Base-by-base conservation (phyloP, 2,797 vertebrate genomes). In the Columba guinea region DNA sequence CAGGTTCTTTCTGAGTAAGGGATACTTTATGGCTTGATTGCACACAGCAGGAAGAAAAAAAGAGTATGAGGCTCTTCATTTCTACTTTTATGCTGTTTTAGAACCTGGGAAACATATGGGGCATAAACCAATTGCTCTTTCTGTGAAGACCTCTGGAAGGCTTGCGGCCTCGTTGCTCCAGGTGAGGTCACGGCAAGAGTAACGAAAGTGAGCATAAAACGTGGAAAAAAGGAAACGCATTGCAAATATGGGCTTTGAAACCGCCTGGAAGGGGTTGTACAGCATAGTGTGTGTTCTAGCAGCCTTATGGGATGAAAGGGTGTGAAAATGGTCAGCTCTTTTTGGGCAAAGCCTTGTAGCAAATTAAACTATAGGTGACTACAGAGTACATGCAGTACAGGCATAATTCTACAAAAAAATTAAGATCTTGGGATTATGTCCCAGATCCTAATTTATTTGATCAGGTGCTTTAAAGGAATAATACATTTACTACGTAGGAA, bases 11-110 rank as follows among this genome's bases (percentile, higher is more conserved):
- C 68, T 35, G 68, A 77, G 41, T 23, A 27, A 85, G 81, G 91
- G 94, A 81, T 48, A 65, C 44, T 95, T 95, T 95, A 74, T 87
- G 87, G 49, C 80, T 93, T 75, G 55, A 92, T 68, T 96, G 85
- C 80, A 79, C 94, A 55, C 96, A 97, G 85, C 91, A 60, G 97
- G 95, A 88, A 84, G 90, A 68, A 82, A 94, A 94, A 52, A 95
- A 93, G n/a, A 92, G 58, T 23, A 56, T 32, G 35, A 70, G 44
- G 35, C 14, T 91, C 84, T 87, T 90, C 68, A 65, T 93, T 90
- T 96, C 48, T 71, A 13, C 80, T 88, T 94, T 82, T 90, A 53
- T 30, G 46, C 69, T 63, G 63, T 46, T 96, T 93, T 87, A 77
- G 64, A 84, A 34, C 76, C 74, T 14, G 56, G 69, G 87, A 94